Conservation (phyloP, 2,888 invertebrate species). For the Ischnus inquisitorius region DNA sequence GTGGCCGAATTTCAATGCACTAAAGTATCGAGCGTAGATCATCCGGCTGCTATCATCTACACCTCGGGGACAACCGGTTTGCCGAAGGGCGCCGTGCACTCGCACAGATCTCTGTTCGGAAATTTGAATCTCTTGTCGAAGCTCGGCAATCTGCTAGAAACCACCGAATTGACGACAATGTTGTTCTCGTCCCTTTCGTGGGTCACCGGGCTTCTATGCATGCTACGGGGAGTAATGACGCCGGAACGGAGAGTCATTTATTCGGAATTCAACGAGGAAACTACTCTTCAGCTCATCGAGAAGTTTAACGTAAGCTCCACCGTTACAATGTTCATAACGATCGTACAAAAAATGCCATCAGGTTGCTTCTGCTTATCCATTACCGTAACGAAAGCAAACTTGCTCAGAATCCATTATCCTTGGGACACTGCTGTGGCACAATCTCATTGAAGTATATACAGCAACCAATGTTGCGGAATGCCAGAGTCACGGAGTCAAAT, state of each 20-base stretch:
- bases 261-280: conserved; percentile 74
- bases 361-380: background rate
- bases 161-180: conserved; percentile 32
- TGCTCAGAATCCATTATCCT: background rate
- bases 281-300: conserved; percentile 75
- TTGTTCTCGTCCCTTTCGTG: conserved; percentile 78
- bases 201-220: conserved; percentile 77
- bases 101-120: conserved; percentile 72
- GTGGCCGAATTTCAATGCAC: conserved; percentile 66
- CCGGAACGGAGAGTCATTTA: conserved; percentile 71
- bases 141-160: background rate
- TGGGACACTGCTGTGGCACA: background rate
- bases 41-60: conserved; percentile 77
- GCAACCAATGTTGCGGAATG: background rate
- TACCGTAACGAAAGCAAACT: background rate
- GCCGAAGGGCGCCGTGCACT: conserved; percentile 79
- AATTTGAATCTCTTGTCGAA: conserved; percentile 42
- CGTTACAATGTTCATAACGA: background rate
- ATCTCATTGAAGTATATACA: background rate
- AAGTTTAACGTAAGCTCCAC: conserved; percentile 77
- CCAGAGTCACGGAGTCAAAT: background rate
- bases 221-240: conserved; percentile 61
- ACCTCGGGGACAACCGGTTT: conserved; percentile 82
- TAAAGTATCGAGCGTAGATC: conserved; percentile 48
- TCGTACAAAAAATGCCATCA: background rate